Evolutionary conservation across 1,140 invertebrate genomes (phyloP).

Genomic region (Wiebesia pumilae): DNA sequence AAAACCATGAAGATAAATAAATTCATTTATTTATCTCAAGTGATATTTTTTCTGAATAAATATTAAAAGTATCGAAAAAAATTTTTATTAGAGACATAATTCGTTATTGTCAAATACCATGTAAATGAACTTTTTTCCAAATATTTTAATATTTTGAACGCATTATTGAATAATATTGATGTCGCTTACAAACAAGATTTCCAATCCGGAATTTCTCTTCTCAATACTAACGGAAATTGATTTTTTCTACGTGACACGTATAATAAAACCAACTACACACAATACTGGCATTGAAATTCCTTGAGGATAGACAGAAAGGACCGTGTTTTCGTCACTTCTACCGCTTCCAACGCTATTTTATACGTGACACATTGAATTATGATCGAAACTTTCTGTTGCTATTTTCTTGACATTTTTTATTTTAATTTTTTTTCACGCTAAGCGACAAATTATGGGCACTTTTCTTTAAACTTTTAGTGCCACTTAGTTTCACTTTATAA

Average conservation of each 20-base stretch:
- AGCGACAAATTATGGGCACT: too few relatives aligned
- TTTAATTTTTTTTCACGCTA: too few relatives aligned
- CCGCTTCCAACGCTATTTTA: not conserved
- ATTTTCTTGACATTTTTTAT: too few relatives aligned
- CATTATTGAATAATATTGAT: not conserved
- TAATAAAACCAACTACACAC: conserved; percentile 14
- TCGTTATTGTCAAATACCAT: too few relatives aligned
- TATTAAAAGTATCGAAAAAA: too few relatives aligned
- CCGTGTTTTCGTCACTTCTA: not conserved
- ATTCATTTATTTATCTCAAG: too few relatives aligned
- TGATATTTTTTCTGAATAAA: too few relatives aligned
- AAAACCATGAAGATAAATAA: too few relatives aligned
- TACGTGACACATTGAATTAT: conserved; percentile 12
- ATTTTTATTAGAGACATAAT: too few relatives aligned
- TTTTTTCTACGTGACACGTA: conserved; percentile 12
- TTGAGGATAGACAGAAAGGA: not conserved
- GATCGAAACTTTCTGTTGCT: not conserved
- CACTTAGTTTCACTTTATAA: too few relatives aligned
- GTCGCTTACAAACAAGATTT: not conserved
- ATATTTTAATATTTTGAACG: not conserved
- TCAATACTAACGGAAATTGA: conserved; percentile 9
- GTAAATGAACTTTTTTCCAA: not conserved
- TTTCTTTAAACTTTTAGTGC: too few relatives aligned
- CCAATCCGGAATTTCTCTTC: conserved; percentile 7
- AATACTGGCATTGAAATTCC: not conserved